Conservation (phyloP, 2,113 vertebrate genomes). For the Eudyptes chrysolophus region DNA sequence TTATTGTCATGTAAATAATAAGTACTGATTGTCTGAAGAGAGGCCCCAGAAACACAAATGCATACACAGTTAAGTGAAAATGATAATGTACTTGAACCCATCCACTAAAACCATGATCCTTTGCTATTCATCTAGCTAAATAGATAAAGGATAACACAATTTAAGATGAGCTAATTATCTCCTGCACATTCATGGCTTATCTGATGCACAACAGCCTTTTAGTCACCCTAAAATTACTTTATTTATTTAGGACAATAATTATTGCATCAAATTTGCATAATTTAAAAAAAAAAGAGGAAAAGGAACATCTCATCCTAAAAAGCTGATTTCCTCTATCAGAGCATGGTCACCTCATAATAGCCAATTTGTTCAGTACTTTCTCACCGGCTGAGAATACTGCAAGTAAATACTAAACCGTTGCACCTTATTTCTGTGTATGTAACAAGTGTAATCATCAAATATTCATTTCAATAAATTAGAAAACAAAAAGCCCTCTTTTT, state of each 20-base stretch:
- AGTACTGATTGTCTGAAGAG: neutral
- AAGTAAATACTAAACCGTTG: neutral
- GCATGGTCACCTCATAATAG: neutral
- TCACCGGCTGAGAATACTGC: neutral
- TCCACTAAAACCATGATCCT: neutral
- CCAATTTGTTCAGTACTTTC: neutral
- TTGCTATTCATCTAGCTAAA: neutral
- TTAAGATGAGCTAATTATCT: conserved; percentile 12
- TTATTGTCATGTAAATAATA: neutral
- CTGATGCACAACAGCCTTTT: neutral
- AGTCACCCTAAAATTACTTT: neutral
- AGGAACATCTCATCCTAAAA: neutral
- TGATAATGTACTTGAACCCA: neutral
- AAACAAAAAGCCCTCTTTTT: neutral
- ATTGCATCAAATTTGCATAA: neutral
- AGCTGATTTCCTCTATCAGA: neutral
- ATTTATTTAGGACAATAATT: neutral
- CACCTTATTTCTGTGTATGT: neutral
- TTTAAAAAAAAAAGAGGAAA: neutral
- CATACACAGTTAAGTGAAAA: neutral
- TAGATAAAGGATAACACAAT: neutral
- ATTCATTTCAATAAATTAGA: neutral
- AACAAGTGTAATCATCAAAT: neutral
- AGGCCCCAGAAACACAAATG: neutral
- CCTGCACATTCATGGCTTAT: neutral